A percentile compares a stretch with the other conserved stretches of the same genome.
Conservation (phyloP, 1,140 invertebrate genomes). For the Anthonomus grandis region DNA sequence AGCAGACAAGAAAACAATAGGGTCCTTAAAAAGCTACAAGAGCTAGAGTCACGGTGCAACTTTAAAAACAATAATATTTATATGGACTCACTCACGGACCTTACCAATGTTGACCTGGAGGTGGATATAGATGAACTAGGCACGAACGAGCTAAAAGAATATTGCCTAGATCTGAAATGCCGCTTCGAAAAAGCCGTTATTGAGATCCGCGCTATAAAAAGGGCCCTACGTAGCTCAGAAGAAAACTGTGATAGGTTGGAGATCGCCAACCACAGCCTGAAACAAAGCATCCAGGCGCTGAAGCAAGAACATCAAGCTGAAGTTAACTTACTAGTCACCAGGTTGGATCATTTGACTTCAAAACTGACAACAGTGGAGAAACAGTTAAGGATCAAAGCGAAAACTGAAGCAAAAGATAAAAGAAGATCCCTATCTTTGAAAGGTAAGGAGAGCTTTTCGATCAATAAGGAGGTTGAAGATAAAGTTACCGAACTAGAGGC, state of each 20-base stretch:
- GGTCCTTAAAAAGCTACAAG: constrained; percentile 65
- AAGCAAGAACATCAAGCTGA: constrained; percentile 71
- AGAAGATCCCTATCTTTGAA: constrained; percentile 77
- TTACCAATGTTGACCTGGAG: constrained; percentile 75
- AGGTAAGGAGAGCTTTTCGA: constrained; percentile 71
- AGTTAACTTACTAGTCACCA: constrained; percentile 74
- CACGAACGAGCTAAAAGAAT: constrained; percentile 74
- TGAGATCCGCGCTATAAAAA: constrained; percentile 78
- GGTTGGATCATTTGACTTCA: constrained; percentile 78
- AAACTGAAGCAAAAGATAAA: constrained; percentile 74
- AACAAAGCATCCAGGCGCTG: constrained; percentile 66
- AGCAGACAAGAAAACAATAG: constrained; percentile 76
- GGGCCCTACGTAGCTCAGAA: constrained; percentile 76
- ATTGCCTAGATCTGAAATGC: constrained; percentile 70
- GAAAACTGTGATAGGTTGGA: constrained; percentile 76
- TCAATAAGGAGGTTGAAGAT: constrained; percentile 78
- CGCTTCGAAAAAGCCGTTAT: constrained; percentile 78
- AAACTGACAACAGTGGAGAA: constrained; percentile 81
- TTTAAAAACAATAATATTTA: constrained; percentile 57
- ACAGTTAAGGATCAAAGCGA: constrained; percentile 75
- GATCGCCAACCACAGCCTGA: constrained; percentile 67
- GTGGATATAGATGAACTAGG: constrained; percentile 70
- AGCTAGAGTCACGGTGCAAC: constrained; percentile 58
- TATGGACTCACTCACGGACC: constrained; percentile 74
- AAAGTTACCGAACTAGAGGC: constrained; percentile 76